Base-by-base conservation (phyloP, 2,797 vertebrate genomes). In the Peromyscus nudipes region DNA sequence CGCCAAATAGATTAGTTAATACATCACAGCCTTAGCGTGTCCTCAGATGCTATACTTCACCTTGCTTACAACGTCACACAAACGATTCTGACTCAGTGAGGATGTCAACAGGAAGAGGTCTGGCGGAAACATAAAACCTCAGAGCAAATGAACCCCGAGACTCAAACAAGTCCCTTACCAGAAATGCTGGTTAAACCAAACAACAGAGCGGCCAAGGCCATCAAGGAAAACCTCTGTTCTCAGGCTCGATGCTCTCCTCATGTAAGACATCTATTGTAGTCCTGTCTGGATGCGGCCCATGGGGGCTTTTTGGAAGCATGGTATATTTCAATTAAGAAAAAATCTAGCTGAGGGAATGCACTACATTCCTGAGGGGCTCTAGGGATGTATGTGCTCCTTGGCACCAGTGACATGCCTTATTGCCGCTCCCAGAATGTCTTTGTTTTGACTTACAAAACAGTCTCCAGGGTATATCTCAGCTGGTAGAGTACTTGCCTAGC, bases 201-300 rank as follows among this genome's bases (percentile, higher is more conserved):
- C 95, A 96, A 81, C 4, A 64, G 92, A 52, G 91, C 79, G 92
- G 97, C 97, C 97, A 98, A 95, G 96, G 95, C 85, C 81, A 92
- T 94, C 97, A 97, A 96, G 97, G 95, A 97, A 91, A 95, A 95
- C 90, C 95, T 84, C 79, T 92, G 93, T 94, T 98, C 98, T 96
- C 92, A 57, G 25, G 1, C 97, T 95, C 75, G 96, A 91, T 60
- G 94, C 91, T 79, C 91, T 97, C 96, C 95, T 92, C 79, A 19
- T 34, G 98, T 95, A 98, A 98, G 97, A 73, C 97, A 94, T 82
- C 96, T 96, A 97, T 98, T 98, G 97, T 98, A 93, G 82, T 97
- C 89, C 73, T 5, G 34, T 62, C 94, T 93, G 73, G 67, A 64
- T 0, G 31, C 46, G 65, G 96, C 80, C 97, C 95, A 97, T 97